phyloP scores from a whole-genome alignment of 1,140 invertebrate genomes.

The Ceratina calcarata region DNA sequence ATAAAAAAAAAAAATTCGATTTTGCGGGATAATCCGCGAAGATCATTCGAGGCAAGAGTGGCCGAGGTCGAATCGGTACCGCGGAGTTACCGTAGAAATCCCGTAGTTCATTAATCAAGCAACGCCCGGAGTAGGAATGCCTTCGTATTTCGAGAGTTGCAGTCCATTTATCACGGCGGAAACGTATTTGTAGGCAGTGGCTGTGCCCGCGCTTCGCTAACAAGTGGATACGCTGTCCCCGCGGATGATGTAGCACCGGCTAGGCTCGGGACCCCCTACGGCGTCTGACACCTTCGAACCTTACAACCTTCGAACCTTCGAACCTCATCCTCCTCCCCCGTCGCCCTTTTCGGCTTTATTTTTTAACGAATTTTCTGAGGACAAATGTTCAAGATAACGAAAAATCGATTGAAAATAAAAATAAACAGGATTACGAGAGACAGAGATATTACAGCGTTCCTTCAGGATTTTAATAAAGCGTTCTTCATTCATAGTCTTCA shows the following conservation, averaged over 20 bases:
- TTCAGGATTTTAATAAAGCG: no score
- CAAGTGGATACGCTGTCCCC: slow-evolving; percentile 79
- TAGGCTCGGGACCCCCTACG: slow-evolving; percentile 75
- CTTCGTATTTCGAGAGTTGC: slow-evolving; percentile 78
- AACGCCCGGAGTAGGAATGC: slow-evolving; percentile 78
- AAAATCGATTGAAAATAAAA: neutral
- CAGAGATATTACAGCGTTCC: slow-evolving; percentile 26
- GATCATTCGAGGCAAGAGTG: neutral
- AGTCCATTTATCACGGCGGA: slow-evolving; percentile 78
- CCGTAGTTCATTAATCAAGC: slow-evolving; percentile 79
- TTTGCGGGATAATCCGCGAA: neutral
- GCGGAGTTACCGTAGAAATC: slow-evolving; percentile 69
- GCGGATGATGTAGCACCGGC: slow-evolving; percentile 79
- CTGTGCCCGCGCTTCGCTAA: slow-evolving; percentile 76
- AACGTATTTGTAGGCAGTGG: slow-evolving; percentile 79
- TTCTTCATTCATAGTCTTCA: slow-evolving; percentile 15
- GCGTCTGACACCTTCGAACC: slow-evolving; percentile 78
- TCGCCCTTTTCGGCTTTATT: slow-evolving; percentile 34
- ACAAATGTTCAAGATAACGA: neutral
- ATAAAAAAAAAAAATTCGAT: neutral
- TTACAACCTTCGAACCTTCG: slow-evolving; percentile 69
- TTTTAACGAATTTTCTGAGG: slow-evolving; percentile 53
- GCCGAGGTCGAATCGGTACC: slow-evolving; percentile 54
- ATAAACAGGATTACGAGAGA: neutral
- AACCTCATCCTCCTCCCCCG: slow-evolving; percentile 45